Evolutionary conservation across 2,888 invertebrate genomes (phyloP), one percentile per base, ranked within the genome.

Genomic region (Erebia epiphron): DNA sequence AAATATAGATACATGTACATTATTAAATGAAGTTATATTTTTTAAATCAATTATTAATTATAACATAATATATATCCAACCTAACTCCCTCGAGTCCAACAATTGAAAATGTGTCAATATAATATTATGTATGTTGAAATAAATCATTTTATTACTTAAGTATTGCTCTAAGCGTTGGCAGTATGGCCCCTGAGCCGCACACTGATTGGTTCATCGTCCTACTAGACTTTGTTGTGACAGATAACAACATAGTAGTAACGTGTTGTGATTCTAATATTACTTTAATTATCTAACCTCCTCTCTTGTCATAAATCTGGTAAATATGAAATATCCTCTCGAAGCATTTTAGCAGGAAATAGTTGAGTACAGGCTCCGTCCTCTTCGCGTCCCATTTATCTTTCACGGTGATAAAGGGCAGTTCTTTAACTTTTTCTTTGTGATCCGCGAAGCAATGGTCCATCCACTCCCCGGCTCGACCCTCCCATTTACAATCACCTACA

Each of bases 401-500:
- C 69, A 93, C 86, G 2, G 90, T 91, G 78, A 93, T 93, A 80
- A 93, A 94, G 57, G 93, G 93, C 2, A 93, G 82, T 68, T 93
- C 93, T 1, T 92, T 86, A 70, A 95, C 93, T 76, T 90, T 93
- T 69, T 94, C 87, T 66, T 87, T 86, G 77, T 95, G 95, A 14
- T 92, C 86, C 43, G 79, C 71, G 78, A 94, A 94, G 78, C 95
- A 92, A 79, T 95, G 95, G 75, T 95, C 94, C 87, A 95, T 94
- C 95, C 95, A 95, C 68, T 95, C 94, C 2, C 94, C 94, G 73
- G 95, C 95, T 41, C 92, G 86, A 1, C 95, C 95, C 78, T 93
- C 89, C 95, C 95, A 95, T 60, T 84, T 82, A 78, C 95, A 95
- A 46, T 93, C 92, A 69, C 95, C 93, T 91, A 78, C 46, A 76